phyloP scores from a whole-genome alignment of 1,140 invertebrate species.

The Ephestia elutella region DNA sequence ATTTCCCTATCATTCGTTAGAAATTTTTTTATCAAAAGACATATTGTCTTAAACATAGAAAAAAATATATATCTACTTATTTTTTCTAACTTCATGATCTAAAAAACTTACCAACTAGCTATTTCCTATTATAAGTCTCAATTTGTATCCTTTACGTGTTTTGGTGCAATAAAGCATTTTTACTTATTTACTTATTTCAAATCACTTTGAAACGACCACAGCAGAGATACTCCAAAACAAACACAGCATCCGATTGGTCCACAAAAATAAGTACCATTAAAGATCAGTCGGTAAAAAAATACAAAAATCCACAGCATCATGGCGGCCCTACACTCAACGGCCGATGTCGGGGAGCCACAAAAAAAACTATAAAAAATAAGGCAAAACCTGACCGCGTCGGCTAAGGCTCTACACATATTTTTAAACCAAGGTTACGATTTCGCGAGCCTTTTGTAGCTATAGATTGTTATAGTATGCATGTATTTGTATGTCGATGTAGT shows the following conservation, averaged over 20 bases:
- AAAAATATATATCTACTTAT: too few species aligned
- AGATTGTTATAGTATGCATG: constrained; percentile 1
- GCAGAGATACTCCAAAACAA: background rate
- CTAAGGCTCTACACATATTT: constrained; percentile 33
- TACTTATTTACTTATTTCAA: too few species aligned
- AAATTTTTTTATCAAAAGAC: too few species aligned
- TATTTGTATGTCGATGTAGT: constrained; percentile 4
- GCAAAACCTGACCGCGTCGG: constrained; percentile 17
- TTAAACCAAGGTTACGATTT: constrained; percentile 44
- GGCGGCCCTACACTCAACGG: constrained; percentile 5
- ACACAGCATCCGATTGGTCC: background rate
- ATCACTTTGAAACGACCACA: too few species aligned
- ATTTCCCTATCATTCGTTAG: too few species aligned
- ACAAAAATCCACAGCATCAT: constrained; percentile 9
- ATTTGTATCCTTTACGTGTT: too few species aligned
- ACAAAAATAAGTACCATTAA: background rate
- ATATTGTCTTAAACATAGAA: too few species aligned
- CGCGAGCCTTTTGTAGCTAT: constrained; percentile 19
- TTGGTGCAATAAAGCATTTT: too few species aligned
- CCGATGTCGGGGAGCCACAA: constrained; percentile 1
- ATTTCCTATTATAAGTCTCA: too few species aligned
- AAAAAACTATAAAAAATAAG: constrained; percentile 14
- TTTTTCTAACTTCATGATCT: too few species aligned
- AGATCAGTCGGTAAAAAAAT: constrained; percentile 13
- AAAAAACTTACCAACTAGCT: too few species aligned